These are phyloP conservation scores for Leptodactylus fallax DNA, from an alignment of 2,797 vertebrate species.

Conservation along the genomic window DNA sequence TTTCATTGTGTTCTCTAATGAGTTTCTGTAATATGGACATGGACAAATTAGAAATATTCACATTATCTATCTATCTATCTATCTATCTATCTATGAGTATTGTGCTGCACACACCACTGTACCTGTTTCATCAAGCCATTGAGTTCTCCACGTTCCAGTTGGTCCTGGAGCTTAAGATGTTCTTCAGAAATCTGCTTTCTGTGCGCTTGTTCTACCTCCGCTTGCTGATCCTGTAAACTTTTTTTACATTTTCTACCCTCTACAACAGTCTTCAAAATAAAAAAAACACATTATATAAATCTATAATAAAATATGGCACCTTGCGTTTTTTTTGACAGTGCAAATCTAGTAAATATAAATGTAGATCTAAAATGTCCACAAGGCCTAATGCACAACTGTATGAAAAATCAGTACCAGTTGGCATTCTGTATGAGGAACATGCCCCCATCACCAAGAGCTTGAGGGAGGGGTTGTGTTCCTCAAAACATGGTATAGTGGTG, in stretches of 20 bases:
- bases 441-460: too few relatives aligned
- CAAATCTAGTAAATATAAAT: not conserved
- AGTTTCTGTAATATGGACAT: conserved; percentile 44
- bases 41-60: not conserved
- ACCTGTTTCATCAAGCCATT: conserved; percentile 30
- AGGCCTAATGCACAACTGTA: too few relatives aligned
- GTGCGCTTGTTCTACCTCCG: conserved; percentile 47
- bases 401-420: too few relatives aligned
- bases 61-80: not conserved
- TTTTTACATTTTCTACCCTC: conserved; percentile 29
- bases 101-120: too few relatives aligned
- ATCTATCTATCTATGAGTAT: too few relatives aligned
- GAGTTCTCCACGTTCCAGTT: conserved; percentile 59
- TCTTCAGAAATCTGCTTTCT: conserved; percentile 50
- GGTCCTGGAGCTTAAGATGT: conserved; percentile 58
- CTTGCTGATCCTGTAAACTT: conserved; percentile 49
- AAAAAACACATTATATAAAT: not conserved
- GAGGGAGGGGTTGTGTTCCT: too few relatives aligned
- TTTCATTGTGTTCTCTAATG: conserved; percentile 39
- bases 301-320: not conserved
- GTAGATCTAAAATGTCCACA: too few relatives aligned
- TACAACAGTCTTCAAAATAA: not conserved
- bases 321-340: not conserved
- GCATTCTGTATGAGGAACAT: too few relatives aligned
- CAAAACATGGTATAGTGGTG: too few relatives aligned